A percentile compares a stretch with the other conserved stretches of the same genome.
Conservation (phyloP, 2,888 invertebrate genomes). For the Hirtodrosophila alboralis region DNA sequence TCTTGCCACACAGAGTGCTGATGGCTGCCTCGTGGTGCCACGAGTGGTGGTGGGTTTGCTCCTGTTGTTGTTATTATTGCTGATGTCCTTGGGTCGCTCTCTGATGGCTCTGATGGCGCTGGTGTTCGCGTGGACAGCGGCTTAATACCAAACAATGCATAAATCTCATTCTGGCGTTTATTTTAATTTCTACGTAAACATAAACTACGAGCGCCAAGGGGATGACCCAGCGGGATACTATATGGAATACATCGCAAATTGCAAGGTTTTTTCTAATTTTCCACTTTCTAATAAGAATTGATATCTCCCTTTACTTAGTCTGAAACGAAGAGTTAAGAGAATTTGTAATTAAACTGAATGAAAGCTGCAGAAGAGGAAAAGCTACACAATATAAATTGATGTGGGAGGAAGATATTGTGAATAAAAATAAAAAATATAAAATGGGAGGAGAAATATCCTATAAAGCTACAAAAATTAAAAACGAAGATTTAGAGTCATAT, state of each 20-base stretch:
- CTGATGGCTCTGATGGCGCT: conserved; percentile 36
- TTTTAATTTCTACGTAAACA: conserved; percentile 81
- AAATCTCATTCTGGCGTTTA: conserved; percentile 81
- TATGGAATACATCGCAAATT: conserved; percentile 34
- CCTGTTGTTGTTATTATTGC: conserved; percentile 15
- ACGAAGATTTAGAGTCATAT: no score
- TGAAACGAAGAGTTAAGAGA: conserved; percentile 17
- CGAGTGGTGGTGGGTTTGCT: conserved; percentile 49
- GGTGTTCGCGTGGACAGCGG: conserved; percentile 61
- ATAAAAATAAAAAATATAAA: no score
- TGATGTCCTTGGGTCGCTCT: conserved; percentile 33
- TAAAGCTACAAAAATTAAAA: no score
- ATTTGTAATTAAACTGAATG: conserved; percentile 11
- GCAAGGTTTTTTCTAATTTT: conserved; percentile 34
- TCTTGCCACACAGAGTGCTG: conserved; percentile 39
- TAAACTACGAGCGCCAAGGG: conserved; percentile 78
- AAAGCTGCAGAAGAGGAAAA: neutral
- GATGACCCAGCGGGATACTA: conserved; percentile 48
- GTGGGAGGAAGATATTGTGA: no score
- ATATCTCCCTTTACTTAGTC: conserved; percentile 10
- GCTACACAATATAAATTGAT: no score
- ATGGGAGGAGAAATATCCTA: no score
- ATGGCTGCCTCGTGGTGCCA: conserved; percentile 32
- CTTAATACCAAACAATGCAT: conserved; percentile 82
- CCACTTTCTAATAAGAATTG: conserved; percentile 33